Base-by-base conservation (phyloP, 2,888 invertebrate species). In the Ferdinandea cuprea region DNA sequence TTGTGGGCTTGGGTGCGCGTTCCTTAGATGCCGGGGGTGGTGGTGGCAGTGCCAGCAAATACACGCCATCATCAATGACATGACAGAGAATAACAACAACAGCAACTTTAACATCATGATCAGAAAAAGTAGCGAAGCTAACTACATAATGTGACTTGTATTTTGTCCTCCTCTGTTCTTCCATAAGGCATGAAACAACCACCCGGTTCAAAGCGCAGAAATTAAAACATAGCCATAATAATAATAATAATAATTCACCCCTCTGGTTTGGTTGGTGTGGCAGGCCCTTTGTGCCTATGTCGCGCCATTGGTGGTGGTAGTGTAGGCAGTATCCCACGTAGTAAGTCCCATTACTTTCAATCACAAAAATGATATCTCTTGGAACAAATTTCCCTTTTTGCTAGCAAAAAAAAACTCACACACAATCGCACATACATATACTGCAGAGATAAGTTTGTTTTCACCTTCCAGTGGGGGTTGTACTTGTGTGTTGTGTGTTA, bases 161-260 rank as follows among this genome's bases (percentile, higher is more conserved):
- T 68, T 66, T 61, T 68, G 68, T 74, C 48, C 74, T 63, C 73
- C 59, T 46, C 19, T 40, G 13, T 9, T 17, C 50, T 52, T 28
- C 17, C 17, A 21, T 11, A 35, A 59, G 30, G 37, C 56, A 71
- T 58, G 59, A 61, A 83, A 83, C 77, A 61, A 78, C 78, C 78
- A 72, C 58, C 32, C 42, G 63, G 65, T 81, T 72, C 66, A 72
- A 72, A 63, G 59, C 68, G 66, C 56, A 83, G 63, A 83, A 83
- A 83, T 83, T 83, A 83, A 83, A 83, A 83, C 78, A 72, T 56
- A 63, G 63, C 61, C 83, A 73, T 83, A 83, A 83, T 77, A 77
- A 83, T 83, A 83, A 83, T 77, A 77, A 83, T 76, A 65, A 81
- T 83, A 78, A 83, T 80, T 73, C 73, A 68, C 66, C 72, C 46